Conservation (phyloP, 2,113 vertebrate genomes). For the Macquaria ambigua region DNA sequence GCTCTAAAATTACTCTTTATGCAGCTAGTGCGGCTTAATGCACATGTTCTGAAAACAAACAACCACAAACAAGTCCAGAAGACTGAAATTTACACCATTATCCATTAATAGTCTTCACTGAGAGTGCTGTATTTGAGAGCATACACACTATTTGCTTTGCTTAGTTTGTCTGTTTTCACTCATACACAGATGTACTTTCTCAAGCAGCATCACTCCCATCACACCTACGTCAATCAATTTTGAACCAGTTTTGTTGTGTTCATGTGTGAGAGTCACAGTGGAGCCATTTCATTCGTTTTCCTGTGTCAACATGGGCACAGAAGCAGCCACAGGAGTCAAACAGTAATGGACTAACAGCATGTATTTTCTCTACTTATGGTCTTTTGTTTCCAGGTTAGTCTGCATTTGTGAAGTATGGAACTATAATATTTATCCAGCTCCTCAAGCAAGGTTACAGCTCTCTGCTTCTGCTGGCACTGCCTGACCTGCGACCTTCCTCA, state of each 20-base stretch:
- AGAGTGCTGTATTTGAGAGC: background rate
- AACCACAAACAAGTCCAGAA: background rate
- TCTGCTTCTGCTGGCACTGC: background rate
- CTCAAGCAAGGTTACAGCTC: background rate
- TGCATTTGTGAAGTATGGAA: constrained; percentile 18
- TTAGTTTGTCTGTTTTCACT: constrained; percentile 3
- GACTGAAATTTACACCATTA: background rate
- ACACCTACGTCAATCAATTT: background rate
- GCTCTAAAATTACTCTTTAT: background rate
- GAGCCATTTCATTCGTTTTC: background rate
- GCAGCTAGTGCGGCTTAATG: background rate
- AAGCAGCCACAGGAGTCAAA: background rate
- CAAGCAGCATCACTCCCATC: constrained; percentile 1
- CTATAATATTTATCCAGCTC: constrained; percentile 21
- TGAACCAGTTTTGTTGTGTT: background rate
- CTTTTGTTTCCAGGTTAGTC: background rate
- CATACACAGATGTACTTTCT: constrained; percentile 6
- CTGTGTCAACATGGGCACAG: background rate
- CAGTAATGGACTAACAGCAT: constrained; percentile 13
- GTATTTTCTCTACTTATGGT: background rate
- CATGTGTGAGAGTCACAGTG: background rate
- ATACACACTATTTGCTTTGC: background rate
- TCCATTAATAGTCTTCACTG: background rate
- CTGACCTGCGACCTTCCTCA: constrained; percentile 8
- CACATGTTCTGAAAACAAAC: background rate